Conservation (phyloP, 1,140 invertebrate genomes). For the Achatina immaculata region DNA sequence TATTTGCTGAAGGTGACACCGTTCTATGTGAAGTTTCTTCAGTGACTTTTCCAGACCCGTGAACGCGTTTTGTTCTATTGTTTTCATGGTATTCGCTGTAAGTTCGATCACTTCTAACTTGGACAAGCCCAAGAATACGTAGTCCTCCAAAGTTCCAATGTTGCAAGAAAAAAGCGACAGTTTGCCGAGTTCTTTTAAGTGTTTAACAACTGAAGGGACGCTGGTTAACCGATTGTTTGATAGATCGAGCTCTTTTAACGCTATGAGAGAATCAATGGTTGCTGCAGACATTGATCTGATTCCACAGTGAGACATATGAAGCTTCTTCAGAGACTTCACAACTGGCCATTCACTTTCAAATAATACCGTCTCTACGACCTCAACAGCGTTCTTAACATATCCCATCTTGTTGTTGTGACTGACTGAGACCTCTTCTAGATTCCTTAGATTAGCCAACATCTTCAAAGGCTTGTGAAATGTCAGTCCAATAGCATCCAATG, state of each 20-base stretch:
- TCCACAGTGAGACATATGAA: constrained; percentile 23
- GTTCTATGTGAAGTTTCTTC: not conserved
- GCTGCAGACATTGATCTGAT: not conserved
- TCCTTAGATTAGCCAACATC: not conserved
- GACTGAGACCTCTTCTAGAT: constrained; percentile 16
- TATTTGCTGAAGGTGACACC: constrained; percentile 10
- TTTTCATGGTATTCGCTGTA: not conserved
- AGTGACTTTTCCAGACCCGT: constrained; percentile 14
- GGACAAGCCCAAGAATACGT: constrained; percentile 3
- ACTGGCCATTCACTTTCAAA: constrained; percentile 7
- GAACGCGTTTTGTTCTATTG: constrained; percentile 12
- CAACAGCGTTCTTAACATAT: constrained; percentile 3
- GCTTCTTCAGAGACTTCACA: not conserved
- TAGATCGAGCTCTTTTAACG: constrained; percentile 19
- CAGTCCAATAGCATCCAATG: constrained; percentile 13
- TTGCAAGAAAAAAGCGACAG: not conserved
- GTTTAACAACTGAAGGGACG: constrained; percentile 8
- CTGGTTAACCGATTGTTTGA: constrained; percentile 31
- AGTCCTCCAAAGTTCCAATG: constrained; percentile 3
- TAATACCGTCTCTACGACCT: not conserved
- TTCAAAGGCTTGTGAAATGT: constrained; percentile 6
- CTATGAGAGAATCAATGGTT: not conserved
- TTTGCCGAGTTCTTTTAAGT: not conserved
- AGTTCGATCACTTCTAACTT: constrained; percentile 21
- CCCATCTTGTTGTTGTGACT: constrained; percentile 27